Evolutionary conservation across 2,888 invertebrate species (phyloP).

Genomic region (Dermolepida albohirtum): DNA sequence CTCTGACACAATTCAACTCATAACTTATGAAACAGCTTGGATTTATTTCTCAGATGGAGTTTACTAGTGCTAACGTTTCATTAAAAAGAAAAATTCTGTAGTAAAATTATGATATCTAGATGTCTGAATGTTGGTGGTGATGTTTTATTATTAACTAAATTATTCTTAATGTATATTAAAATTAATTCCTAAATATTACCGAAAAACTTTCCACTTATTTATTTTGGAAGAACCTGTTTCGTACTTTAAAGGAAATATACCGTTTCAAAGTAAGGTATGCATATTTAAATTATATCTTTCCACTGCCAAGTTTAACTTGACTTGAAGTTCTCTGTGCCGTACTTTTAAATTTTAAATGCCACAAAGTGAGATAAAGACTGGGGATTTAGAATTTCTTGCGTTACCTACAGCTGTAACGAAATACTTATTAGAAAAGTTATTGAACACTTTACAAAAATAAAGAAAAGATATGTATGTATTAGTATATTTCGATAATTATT

Average conservation of each 20-base stretch:
- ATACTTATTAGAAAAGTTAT: constrained; percentile 26
- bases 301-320: constrained; percentile 44
- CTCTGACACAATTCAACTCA: too few relatives aligned
- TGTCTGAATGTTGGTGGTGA: too few relatives aligned
- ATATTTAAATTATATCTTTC: constrained; percentile 47
- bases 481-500: constrained; percentile 5
- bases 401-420: constrained; percentile 27
- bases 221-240: constrained; percentile 3
- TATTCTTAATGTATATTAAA: too few relatives aligned
- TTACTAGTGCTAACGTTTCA: too few relatives aligned
- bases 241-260: constrained; percentile 25
- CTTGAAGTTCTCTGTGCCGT: constrained; percentile 42
- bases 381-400: constrained; percentile 41
- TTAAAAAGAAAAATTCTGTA: too few relatives aligned
- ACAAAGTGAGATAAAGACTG: constrained; percentile 41
- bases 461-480: constrained; percentile 13
- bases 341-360: constrained; percentile 47
- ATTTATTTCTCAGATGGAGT: too few relatives aligned
- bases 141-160: too few relatives aligned
- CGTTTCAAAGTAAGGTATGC: constrained; percentile 47
- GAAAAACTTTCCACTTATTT: constrained; percentile 14
- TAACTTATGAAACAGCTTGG: too few relatives aligned
- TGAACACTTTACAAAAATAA: not conserved
- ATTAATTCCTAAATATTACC: not conserved
- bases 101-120: too few relatives aligned